These are phyloP conservation scores for Dipodomys ordii DNA, from an alignment of 2,113 vertebrate genomes.

Conservation along the genomic window DNA sequence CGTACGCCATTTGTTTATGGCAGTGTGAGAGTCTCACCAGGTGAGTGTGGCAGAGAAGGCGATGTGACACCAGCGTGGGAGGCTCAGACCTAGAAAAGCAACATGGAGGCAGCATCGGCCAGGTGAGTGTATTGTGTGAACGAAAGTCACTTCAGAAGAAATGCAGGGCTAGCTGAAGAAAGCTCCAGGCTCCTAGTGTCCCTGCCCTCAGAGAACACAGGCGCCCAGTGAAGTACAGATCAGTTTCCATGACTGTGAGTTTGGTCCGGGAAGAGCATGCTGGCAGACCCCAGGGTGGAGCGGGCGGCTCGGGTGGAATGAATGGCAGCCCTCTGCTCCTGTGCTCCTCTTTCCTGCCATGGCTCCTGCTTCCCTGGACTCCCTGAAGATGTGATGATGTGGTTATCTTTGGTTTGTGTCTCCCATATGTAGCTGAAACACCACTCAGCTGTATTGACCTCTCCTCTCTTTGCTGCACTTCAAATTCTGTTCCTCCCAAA, in stretches of 20 bases:
- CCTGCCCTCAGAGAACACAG: neutral
- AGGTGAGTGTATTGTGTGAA: neutral
- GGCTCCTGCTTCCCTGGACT: neutral
- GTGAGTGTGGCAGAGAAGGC: neutral
- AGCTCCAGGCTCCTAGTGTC: too few relatives aligned
- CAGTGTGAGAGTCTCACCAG: neutral
- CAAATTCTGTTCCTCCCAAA: neutral
- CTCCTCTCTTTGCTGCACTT: neutral
- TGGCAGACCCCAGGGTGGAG: fast-evolving
- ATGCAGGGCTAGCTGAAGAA: neutral
- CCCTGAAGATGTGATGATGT: too few relatives aligned
- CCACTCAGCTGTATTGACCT: neutral
- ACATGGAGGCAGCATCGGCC: neutral
- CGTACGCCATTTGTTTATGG: neutral
- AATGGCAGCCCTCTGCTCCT: neutral
- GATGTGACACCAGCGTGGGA: neutral
- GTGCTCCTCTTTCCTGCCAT: fast-evolving
- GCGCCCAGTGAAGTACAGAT: too few relatives aligned
- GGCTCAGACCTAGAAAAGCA: neutral
- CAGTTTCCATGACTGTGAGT: neutral
- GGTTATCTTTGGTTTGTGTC: neutral
- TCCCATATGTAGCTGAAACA: too few relatives aligned
- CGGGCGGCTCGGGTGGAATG: too few relatives aligned
- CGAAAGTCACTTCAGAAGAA: neutral
- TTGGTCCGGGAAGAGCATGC: neutral